A percentile compares a stretch with the other conserved stretches of the same genome.
Conservation (phyloP, 2,797 vertebrate genomes). For the Rhinichthys osculus region DNA sequence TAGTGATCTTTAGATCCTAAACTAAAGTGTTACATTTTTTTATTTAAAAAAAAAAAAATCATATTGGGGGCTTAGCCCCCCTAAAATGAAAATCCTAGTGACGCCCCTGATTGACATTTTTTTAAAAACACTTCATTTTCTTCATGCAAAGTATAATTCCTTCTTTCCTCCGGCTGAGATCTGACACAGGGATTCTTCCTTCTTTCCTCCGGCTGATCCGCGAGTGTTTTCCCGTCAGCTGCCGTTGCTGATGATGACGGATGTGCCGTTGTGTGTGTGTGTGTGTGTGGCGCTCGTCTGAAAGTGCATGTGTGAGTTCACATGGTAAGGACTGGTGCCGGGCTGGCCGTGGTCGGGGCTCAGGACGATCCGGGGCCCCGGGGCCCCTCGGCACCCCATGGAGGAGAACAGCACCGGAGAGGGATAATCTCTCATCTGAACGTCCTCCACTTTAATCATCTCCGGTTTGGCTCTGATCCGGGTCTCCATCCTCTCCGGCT, state of each 20-base stretch:
- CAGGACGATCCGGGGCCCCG: constrained; percentile 71
- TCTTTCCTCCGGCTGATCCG: too few species aligned
- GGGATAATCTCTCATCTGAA: constrained; percentile 80
- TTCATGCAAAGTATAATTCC: neutral
- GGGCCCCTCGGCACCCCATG: constrained; percentile 73
- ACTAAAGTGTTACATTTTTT: too few species aligned
- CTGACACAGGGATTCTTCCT: too few species aligned
- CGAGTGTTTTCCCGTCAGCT: constrained; percentile 84
- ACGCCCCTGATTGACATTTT: too few species aligned
- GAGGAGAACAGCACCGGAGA: constrained; percentile 72
- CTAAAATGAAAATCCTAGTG: too few species aligned
- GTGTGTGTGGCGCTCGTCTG: constrained; percentile 86
- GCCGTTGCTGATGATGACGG: constrained; percentile 96
- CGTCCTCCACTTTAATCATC: constrained; percentile 97
- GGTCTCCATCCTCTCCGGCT: constrained; percentile 80
- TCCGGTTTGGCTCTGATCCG: constrained; percentile 93
- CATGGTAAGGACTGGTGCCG: constrained; percentile 90
- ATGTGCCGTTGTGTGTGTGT: constrained; percentile 94
- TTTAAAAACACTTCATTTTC: neutral
- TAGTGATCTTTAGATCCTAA: too few species aligned
- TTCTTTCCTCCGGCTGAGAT: too few species aligned
- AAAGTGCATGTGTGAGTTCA: constrained; percentile 89
- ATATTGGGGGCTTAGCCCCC: too few species aligned
- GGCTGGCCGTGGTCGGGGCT: constrained; percentile 80
- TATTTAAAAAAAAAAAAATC: too few species aligned